Base-by-base conservation (phyloP, 2,113 vertebrate species). In the Girardinichthys multiradiatus region DNA sequence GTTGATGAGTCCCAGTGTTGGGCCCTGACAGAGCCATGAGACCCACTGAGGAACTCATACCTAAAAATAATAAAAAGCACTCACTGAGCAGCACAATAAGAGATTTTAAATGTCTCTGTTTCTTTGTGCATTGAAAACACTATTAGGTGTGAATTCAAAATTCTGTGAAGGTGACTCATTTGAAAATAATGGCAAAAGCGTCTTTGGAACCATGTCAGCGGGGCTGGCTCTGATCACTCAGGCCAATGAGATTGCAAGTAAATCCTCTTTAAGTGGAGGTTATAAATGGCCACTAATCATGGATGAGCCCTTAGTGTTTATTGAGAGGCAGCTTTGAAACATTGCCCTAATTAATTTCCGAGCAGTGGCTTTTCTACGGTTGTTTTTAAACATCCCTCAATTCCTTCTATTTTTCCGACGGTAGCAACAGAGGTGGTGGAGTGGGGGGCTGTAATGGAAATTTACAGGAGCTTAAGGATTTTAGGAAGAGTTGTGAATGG, bases 221-320 rank as follows among this genome's bases (percentile, higher is more conserved):
- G 31, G 39, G 71, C 69, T 57, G 8, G 69, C 66, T 84, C 70
- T 74, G 73, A 85, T 89, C 77, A 85, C 77, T 83, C 77, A 76
- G 76, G 77, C 75, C 90, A 91, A 89, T 88, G 76, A 90, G 86
- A 87, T 92, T 84, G 66, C 73, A 21, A 77, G 48, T 76, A 84
- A 89, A 93, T 85, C 84, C 88, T 87, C 82, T 92, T 83, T 84
- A 90, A 90, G 87, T 81, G 68, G 79, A 92, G 83, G 84, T 92
- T 93, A 92, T 91, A 91, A 95, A 94, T 90, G 90, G 87, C 80
- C 83, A 72, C 77, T 93, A 93, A 93, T 92, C 87, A 90, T 84
- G 91, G 91, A 92, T 93, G 91, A 93, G 88, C 87, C 78, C 63
- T 84, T 59, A 15, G 78, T 91, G 87, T 93, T 93, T 90, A 87